These are phyloP conservation scores for Hoplostethus mediterraneus DNA, from an alignment of 2,797 vertebrate genomes.

Conservation along the genomic window DNA sequence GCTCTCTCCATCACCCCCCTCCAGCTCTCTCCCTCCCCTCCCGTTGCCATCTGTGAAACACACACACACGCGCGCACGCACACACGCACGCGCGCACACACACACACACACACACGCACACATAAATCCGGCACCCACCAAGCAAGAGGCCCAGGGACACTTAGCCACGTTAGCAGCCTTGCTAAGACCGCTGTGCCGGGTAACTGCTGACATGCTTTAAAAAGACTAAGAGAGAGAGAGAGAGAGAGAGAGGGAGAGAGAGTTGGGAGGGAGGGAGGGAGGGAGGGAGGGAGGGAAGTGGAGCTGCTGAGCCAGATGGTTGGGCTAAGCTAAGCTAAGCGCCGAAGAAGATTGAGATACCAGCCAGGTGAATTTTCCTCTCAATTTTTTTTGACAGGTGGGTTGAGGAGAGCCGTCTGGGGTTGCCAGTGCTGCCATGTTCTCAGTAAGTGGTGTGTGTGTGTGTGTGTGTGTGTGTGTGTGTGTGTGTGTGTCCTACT, in stretches of 20 bases:
- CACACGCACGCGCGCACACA: constrained; percentile 1
- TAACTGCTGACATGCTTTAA: constrained; percentile 79
- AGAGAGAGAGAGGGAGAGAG: not conserved
- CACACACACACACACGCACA: constrained; percentile 20
- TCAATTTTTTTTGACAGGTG: constrained; percentile 67
- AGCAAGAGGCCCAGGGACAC: constrained; percentile 72
- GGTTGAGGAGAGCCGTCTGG: constrained; percentile 65
- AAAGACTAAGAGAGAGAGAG: constrained; percentile 71
- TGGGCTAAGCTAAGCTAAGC: constrained; percentile 75
- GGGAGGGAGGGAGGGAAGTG: constrained; percentile 37
- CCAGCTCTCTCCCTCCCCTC: constrained; percentile 71
- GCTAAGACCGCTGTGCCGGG: constrained; percentile 65
- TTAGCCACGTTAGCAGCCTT: constrained; percentile 77
- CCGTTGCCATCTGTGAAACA: constrained; percentile 81
- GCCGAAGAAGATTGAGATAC: constrained; percentile 71
- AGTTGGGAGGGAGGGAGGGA: constrained; percentile 32
- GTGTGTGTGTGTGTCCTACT: not conserved
- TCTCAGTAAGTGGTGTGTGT: constrained; percentile 55
- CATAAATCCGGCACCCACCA: constrained; percentile 59
- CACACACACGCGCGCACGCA: constrained; percentile 30
- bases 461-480: constrained; percentile 76
- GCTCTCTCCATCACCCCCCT: constrained; percentile 82
- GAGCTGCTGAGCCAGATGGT: constrained; percentile 80
- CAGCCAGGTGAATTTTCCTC: constrained; percentile 80
- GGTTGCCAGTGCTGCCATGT: constrained; percentile 59